A percentile compares a stretch with the other conserved stretches of the same genome.
phyloP scores from a whole-genome alignment of 1,140 invertebrate species.

The Sitodiplosis mosellana region DNA sequence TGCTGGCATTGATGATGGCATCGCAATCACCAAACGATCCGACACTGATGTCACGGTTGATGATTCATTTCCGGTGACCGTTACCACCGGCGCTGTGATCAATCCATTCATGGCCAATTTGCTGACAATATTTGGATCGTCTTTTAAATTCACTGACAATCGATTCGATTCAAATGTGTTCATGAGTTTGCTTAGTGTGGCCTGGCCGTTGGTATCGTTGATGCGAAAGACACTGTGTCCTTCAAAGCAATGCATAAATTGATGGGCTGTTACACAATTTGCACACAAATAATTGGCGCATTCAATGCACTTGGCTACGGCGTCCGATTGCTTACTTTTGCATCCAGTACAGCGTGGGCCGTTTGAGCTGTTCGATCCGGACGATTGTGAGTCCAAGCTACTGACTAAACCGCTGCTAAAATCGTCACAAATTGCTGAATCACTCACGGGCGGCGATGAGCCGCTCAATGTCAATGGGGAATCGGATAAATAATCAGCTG shows the following conservation, averaged over 20 bases:
- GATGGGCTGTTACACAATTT: conserved; percentile 94
- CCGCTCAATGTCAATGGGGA: conserved; percentile 63
- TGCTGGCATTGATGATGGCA: not conserved
- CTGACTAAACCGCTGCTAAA: conserved; percentile 12
- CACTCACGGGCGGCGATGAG: conserved; percentile 60
- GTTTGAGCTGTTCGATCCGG: not conserved
- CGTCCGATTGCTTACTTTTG: conserved; percentile 69
- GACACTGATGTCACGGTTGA: not conserved
- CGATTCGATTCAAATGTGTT: conserved; percentile 17
- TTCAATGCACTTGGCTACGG: conserved; percentile 80
- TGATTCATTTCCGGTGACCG: conserved; percentile 1
- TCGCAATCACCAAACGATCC: not conserved
- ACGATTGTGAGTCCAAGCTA: conserved; percentile 9
- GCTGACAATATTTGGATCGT: not conserved
- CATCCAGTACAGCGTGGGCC: conserved; percentile 61
- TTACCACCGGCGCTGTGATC: conserved; percentile 4
- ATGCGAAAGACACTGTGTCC: conserved; percentile 76
- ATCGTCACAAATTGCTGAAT: conserved; percentile 59
- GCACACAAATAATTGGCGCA: conserved; percentile 89
- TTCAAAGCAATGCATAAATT: conserved; percentile 97
- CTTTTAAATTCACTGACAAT: conserved; percentile 6
- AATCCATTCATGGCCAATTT: conserved; percentile 7
- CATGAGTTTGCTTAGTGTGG: conserved; percentile 7
- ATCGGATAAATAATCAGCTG: conserved; percentile 33
- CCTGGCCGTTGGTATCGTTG: conserved; percentile 28